Evolutionary conservation across 1,140 invertebrate species (phyloP).

Genomic region (Polyergus mexicanus): DNA sequence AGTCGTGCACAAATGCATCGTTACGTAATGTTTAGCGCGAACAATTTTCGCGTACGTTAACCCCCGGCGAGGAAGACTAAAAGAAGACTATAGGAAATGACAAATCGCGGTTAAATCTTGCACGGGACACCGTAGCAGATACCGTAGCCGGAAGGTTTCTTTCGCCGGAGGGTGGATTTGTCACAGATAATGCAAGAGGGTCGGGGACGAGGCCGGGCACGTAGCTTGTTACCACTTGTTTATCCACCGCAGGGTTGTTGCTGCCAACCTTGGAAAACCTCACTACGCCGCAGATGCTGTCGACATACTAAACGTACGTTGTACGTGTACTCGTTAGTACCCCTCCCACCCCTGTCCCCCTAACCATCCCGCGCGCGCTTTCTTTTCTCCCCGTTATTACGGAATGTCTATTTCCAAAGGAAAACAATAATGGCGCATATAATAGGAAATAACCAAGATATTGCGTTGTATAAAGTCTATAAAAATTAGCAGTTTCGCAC

Average conservation of each 20-base stretch:
- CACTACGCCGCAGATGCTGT: slow-evolving; percentile 69
- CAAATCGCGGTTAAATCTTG: slow-evolving; percentile 61
- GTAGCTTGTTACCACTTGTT: slow-evolving; percentile 83
- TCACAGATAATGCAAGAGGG: slow-evolving; percentile 67
- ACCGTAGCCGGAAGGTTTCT: not conserved
- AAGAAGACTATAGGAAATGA: slow-evolving; percentile 37
- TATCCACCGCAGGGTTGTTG: slow-evolving; percentile 75
- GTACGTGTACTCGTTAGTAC: slow-evolving; percentile 76
- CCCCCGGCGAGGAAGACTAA: not conserved
- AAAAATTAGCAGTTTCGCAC: not conserved
- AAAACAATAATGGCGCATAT: not conserved
- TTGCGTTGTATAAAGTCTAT: not conserved
- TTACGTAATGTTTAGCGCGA: not conserved
- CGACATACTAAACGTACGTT: slow-evolving; percentile 77
- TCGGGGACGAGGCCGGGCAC: slow-evolving; percentile 70
- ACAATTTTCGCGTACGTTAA: slow-evolving; percentile 33
- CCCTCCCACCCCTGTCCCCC: slow-evolving; percentile 15
- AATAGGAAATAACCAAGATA: not conserved
- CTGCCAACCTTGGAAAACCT: slow-evolving; percentile 72
- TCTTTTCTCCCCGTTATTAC: slow-evolving; percentile 40
- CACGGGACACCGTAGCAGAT: slow-evolving; percentile 28
- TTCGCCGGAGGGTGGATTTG: slow-evolving; percentile 72
- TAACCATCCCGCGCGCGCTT: slow-evolving; percentile 3
- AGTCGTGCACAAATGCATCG: not conserved
- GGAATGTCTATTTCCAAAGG: slow-evolving; percentile 7